Conservation (phyloP, 2,888 invertebrate species). For the Leucoma salicis region DNA sequence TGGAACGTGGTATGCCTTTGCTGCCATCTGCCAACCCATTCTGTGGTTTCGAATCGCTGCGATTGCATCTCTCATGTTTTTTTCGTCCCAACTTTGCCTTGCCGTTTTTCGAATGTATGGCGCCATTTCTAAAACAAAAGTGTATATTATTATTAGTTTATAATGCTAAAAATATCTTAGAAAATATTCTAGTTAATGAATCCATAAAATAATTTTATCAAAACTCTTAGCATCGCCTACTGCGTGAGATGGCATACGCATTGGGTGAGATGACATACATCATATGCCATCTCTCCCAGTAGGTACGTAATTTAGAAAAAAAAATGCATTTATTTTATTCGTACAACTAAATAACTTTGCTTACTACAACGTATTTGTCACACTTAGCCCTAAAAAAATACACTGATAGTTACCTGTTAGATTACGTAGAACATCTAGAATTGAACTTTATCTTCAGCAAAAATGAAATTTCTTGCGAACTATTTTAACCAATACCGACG, state of each 20-base stretch:
- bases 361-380: neutral
- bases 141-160: neutral
- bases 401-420: no score
- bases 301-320: neutral
- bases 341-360: no score
- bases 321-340: no score
- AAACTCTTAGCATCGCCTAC: no score
- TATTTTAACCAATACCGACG: neutral
- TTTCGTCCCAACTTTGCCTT: constrained; percentile 9
- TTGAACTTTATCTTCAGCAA: neutral
- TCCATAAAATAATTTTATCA: no score
- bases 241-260: neutral
- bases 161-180: no score
- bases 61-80: constrained; percentile 10
- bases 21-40: constrained; percentile 13
- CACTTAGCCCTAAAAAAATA: neutral
- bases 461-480: neutral
- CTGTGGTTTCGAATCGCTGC: constrained; percentile 4
- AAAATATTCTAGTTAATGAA: no score
- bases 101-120: neutral
- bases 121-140: neutral
- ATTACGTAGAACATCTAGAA: no score
- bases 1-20: constrained; percentile 2
- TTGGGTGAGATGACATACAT: neutral
- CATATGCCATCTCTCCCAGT: neutral